A percentile compares a stretch with the other conserved stretches of the same genome.
Conservation (phyloP, 2,888 invertebrate genomes). For the Empis livida region DNA sequence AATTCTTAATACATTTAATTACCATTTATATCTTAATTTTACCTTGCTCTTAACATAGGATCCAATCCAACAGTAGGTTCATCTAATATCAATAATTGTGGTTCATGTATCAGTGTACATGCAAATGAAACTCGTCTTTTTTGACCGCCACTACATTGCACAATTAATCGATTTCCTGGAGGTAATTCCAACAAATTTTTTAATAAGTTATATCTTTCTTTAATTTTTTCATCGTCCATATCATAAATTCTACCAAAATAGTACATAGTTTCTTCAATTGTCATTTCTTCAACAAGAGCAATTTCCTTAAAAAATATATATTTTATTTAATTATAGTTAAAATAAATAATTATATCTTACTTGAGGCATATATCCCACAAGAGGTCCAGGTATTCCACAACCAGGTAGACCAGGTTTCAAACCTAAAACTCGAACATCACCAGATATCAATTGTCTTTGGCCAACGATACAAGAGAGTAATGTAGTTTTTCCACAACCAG, state of each 20-base stretch:
- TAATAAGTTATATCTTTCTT: conserved; percentile 54
- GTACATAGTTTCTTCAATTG: conserved; percentile 67
- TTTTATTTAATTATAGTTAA: not conserved
- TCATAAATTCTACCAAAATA: conserved; percentile 82
- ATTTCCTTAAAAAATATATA: conserved; percentile 49
- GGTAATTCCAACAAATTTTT: conserved; percentile 65
- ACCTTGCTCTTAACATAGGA: conserved; percentile 74
- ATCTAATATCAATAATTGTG: conserved; percentile 77
- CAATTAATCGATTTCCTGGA: conserved; percentile 48
- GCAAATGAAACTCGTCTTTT: conserved; percentile 81
- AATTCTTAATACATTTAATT: no score
- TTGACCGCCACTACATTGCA: conserved; percentile 76
- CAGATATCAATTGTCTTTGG: conserved; percentile 54
- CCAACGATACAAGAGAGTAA: conserved; percentile 75
- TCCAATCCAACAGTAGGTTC: conserved; percentile 91
- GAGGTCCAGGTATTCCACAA: conserved; percentile 54
- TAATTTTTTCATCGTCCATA: conserved; percentile 49
- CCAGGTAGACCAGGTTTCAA: conserved; percentile 52
- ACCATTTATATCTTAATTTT: conserved; percentile 6
- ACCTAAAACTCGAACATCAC: conserved; percentile 63
- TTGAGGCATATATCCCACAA: conserved; percentile 85
- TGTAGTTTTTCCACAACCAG: conserved; percentile 86
- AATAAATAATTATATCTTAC: conserved; percentile 9
- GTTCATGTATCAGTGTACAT: conserved; percentile 76
- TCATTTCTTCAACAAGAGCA: conserved; percentile 64